Base-by-base conservation (phyloP, 1,140 invertebrate genomes). In the Campoletis sonorensis region DNA sequence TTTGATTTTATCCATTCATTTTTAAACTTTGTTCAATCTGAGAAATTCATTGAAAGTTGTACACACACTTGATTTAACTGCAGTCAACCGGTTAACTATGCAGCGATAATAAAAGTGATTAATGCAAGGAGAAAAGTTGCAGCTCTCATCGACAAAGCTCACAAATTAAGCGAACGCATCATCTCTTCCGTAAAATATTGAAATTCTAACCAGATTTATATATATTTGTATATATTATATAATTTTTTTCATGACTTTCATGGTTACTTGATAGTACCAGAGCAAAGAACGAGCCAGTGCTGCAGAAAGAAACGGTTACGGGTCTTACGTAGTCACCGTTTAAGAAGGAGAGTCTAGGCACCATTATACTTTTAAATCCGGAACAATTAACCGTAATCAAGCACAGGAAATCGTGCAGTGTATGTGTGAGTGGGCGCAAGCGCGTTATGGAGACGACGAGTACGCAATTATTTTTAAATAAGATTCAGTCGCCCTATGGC, bases 341-440 rank as follows among this genome's bases (percentile, higher is more conserved):
- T 89, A 90, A 89, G 85, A 87, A 84, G 84, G 61, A 67, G 23
- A 85, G 76, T 67, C 81, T 79, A 70, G 84, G 86, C 83, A 84
- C 86, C 82, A 91, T 91, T 91, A 91, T 91, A 92, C 91, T 92
- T 91, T 89, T 90, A 91, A 91, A 92, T 92, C 88, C 82, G 84
- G 86, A 91, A 91, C 89, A 92, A 92, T 91, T 91, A 92, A 87
- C 89, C 86, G 90, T 90, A 91, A 92, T 91, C 90, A 91, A 88
- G 88, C 83, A 90, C 90, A 90, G 91, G 91, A 91, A 92, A 91
- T 86, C 85, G 89, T 87, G 72, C n/a, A n/a, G n/a, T 77, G 75
- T 27, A 23, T 27, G 23, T 67, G 23, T 27, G 61, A 26, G 61
- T 15, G 26, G n/a, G 61, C 61, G 23, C 61, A 67, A 67, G 21